Percentiles rank a stretch among this genome's conserved stretches.
These are phyloP conservation scores for Phalera bucephala DNA, from an alignment of 2,888 invertebrate species.

Conservation along the genomic window DNA sequence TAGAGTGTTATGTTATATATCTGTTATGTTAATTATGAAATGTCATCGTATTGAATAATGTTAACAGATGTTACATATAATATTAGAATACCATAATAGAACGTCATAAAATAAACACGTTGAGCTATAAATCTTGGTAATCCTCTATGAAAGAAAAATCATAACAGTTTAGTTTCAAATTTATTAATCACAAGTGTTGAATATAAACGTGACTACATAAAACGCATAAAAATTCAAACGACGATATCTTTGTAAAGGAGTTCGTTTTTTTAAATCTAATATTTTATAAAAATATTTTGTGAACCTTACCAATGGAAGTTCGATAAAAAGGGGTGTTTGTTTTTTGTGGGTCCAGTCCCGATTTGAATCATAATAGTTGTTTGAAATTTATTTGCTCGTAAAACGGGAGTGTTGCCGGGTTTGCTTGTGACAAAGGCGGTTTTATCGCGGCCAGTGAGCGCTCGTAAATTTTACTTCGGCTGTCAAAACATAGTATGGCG, in stretches of 20 bases:
- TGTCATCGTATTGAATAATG: conserved; percentile 53
- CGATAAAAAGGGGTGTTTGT: conserved; percentile 71
- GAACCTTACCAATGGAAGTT: conserved; percentile 56
- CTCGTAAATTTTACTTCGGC: conserved; percentile 76
- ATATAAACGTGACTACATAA: conserved; percentile 60
- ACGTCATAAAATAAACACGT: conserved; percentile 51
- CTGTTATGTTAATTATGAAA: conserved; percentile 22
- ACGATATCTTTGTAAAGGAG: conserved; percentile 20
- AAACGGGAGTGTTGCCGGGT: conserved; percentile 71
- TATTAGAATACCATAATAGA: conserved; percentile 44
- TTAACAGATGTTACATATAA: conserved; percentile 52
- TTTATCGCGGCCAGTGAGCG: conserved; percentile 71
- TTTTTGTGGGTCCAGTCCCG: conserved; percentile 66
- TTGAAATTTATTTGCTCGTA: conserved; percentile 81
- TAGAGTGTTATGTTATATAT: too few relatives aligned
- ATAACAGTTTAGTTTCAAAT: conserved; percentile 58
- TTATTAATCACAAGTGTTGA: conserved; percentile 59
- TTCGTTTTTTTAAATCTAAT: conserved; percentile 34
- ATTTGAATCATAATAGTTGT: conserved; percentile 82
- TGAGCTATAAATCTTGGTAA: conserved; percentile 52
- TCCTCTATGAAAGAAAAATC: conserved; percentile 59
- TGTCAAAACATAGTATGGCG: conserved; percentile 66
- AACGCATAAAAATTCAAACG: conserved; percentile 42
- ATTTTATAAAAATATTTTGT: conserved; percentile 68
- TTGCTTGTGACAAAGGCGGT: conserved; percentile 74